Evolutionary conservation across 1,140 invertebrate species (phyloP), one percentile per base, ranked within the genome.

Genomic region (Campodea augens): DNA sequence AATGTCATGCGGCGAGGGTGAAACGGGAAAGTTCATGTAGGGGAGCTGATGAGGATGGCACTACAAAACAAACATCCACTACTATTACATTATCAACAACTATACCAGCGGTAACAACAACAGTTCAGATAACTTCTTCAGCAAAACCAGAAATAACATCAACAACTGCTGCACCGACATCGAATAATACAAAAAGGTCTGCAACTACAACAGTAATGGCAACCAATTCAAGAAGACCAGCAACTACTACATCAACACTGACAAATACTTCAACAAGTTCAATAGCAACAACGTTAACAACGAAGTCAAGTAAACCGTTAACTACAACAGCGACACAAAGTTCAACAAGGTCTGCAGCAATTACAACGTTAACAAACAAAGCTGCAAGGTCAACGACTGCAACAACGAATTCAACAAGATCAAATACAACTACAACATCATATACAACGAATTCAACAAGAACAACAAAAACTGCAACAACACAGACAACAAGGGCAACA

Each of bases 301-400:
- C 41, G 7, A 43, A 13, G 7, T 10, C 41, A 10, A 23, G 5
- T 10, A 23, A 13, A 10, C 24, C 21, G 5, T 29, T 19, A 5
- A 43, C 41, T 13, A 43, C 41, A 43, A 43, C 41, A 43, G 19
- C 21, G 15, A 43, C 7, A 43, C 7, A 13, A 32, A 27, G 15
- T 29, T 29, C 22, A 43, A 46, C 39, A 21, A 44, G 44, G 10
- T 19, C 44, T 19, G 2, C 46, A 2, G 19, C 20, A 1, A 23
- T 24, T 29, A 47, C 46, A 47, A 47, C 43, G 22, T 32, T 25
- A 10, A 47, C 46, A 1, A 32, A 25, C 12, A 15, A 18, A 18
- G 25, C 5, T n/a, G 43, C 37, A 43, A 46, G 38, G 13, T 10
- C 22, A 24, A 25, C 18, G 12, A 44, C 37, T 21, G 43, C 44